Evolutionary conservation across 1,140 invertebrate genomes (phyloP).

Genomic region (Diorhabda elongata): DNA sequence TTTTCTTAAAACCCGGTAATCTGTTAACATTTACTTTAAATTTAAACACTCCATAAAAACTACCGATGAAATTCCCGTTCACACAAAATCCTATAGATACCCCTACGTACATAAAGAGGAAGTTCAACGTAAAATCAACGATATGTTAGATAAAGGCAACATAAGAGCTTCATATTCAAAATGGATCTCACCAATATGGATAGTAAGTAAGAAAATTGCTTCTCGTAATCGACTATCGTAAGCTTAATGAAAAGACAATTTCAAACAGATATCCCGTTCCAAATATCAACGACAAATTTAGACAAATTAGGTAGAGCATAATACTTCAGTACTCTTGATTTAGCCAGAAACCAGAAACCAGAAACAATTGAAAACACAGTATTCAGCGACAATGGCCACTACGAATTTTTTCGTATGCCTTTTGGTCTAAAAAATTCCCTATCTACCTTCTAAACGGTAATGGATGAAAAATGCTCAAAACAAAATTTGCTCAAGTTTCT

Average conservation of each 20-base stretch:
- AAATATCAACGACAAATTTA: neutral
- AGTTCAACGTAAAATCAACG: conserved; percentile 15
- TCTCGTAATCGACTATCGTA: conserved; percentile 44
- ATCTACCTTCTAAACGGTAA: no score
- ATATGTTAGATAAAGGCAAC: conserved; percentile 5
- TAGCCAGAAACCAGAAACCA: no score
- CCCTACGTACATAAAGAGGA: conserved; percentile 12
- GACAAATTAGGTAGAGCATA: no score
- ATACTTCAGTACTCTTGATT: no score
- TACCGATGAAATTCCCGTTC: conserved; percentile 27
- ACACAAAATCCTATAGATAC: conserved; percentile 22
- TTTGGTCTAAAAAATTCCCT: no score
- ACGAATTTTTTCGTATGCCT: no score
- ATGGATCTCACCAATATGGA: conserved; percentile 12
- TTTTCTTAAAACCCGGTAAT: conserved; percentile 29
- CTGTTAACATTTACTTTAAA: conserved; percentile 28
- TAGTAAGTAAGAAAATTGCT: conserved; percentile 35
- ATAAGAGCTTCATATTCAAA: neutral
- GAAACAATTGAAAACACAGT: no score
- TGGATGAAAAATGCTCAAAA: no score
- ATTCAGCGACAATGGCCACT: no score
- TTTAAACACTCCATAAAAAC: conserved; percentile 33
- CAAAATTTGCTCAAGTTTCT: no score
- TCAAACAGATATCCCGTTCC: conserved; percentile 51
- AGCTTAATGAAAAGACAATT: conserved; percentile 41